Percentiles rank a stretch among this genome's conserved stretches.
These are phyloP conservation scores for Sebastes steindachneri DNA, from an alignment of 2,797 vertebrate genomes.

Conservation along the genomic window DNA sequence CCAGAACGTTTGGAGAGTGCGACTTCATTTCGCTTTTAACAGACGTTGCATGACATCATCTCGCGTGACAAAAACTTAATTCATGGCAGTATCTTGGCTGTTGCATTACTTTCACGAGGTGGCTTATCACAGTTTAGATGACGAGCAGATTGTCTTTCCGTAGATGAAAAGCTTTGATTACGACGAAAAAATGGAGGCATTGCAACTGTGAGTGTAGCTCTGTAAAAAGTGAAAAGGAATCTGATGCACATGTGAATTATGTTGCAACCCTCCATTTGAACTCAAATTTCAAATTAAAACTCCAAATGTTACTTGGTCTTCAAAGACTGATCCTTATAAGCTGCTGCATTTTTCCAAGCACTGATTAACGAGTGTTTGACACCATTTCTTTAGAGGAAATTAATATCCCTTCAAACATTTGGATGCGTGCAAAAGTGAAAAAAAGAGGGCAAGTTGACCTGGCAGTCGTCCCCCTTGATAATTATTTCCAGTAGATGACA, in stretches of 20 bases:
- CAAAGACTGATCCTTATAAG: neutral
- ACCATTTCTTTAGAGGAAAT: slow-evolving; percentile 1
- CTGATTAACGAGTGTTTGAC: neutral
- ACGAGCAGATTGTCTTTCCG: slow-evolving; percentile 13
- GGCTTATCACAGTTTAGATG: neutral
- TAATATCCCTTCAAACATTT: slow-evolving; percentile 16
- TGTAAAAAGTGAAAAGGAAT: neutral
- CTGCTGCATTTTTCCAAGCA: neutral
- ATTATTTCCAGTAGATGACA: slow-evolving; percentile 75
- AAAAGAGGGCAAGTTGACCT: slow-evolving; percentile 58
- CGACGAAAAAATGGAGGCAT: neutral
- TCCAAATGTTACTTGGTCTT: neutral
- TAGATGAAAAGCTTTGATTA: neutral
- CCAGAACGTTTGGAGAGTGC: slow-evolving; percentile 20
- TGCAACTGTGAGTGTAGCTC: neutral
- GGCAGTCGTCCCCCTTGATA: slow-evolving; percentile 41
- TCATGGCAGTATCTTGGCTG: slow-evolving; percentile 22
- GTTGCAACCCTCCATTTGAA: neutral
- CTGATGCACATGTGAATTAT: neutral
- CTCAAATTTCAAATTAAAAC: neutral
- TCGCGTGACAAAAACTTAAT: slow-evolving; percentile 56
- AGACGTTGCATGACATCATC: slow-evolving; percentile 58
- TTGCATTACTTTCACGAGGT: slow-evolving; percentile 29
- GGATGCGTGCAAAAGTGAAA: slow-evolving; percentile 8
- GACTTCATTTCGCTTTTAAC: slow-evolving; percentile 40